Conservation (phyloP, 2,113 vertebrate genomes). For the Fulmarus glacialis region DNA sequence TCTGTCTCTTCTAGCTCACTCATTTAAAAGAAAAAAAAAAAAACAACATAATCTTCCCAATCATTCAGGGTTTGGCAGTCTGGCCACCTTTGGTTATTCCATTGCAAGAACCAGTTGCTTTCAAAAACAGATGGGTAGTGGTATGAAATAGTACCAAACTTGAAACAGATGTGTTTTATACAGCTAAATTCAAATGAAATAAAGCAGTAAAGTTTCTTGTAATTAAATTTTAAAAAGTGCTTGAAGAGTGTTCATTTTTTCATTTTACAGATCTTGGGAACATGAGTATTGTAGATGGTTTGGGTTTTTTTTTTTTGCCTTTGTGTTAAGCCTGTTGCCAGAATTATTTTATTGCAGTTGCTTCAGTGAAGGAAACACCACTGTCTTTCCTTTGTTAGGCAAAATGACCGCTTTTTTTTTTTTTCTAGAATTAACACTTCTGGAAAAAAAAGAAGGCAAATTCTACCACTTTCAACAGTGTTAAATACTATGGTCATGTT, state of each 20-base stretch:
- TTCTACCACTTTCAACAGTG: neutral
- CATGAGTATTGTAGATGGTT: neutral
- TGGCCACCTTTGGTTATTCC: neutral
- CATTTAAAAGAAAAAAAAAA: neutral
- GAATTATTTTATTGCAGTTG: neutral
- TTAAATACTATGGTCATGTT: neutral
- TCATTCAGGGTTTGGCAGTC: neutral
- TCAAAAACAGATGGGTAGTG: neutral
- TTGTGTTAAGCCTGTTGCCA: neutral
- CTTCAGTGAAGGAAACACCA: neutral
- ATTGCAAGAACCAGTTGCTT: neutral
- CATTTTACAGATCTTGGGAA: neutral
- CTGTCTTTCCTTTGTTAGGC: neutral
- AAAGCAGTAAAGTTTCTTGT: neutral
- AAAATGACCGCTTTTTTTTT: neutral
- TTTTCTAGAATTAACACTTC: neutral
- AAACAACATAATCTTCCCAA: neutral
- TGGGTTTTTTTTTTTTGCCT: neutral
- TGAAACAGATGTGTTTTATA: neutral
- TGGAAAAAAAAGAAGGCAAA: neutral
- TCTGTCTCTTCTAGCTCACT: neutral
- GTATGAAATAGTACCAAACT: neutral
- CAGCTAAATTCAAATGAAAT: neutral
- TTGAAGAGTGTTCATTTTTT: neutral
- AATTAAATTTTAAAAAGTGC: neutral